Evolutionary conservation across 2,797 vertebrate genomes (phyloP), one percentile per base, ranked within the genome.

Genomic region (Cryptoblepharus egeriae): DNA sequence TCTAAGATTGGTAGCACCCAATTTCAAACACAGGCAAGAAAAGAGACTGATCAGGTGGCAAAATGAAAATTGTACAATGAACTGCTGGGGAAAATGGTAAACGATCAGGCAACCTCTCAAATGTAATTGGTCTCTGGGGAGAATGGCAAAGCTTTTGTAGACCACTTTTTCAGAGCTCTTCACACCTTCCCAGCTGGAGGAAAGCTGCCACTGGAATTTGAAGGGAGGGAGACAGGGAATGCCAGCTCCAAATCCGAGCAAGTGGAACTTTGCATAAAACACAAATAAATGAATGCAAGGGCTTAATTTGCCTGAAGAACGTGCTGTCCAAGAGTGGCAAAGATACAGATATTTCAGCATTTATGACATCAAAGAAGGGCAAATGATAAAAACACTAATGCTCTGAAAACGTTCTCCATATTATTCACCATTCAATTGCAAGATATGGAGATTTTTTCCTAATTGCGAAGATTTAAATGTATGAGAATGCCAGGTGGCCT

Each of bases 71-170:
- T 88, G 89, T 55, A 96, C 94, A 95, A 95, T 94, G 90, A 91
- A 77, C 0, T 84, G 75, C 0, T 89, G 80, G 84, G 87, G 86
- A 81, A 88, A 91, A 87, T 90, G 77, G 90, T 91, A 89, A 91
- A 77, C n/a, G 74, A 94, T 94, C 93, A 93, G 93, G 94, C 92
- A 88, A 22, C 91, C 95, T 93, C 94, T 94, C 92, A 92, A 92
- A 91, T 93, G 94, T 96, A 96, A 96, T 96, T 96, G 93, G 94
- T 93, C 95, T 93, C 95, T 1, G 1, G 94, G 92, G 94, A 95
- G 72, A 80, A 77, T 87, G 82, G 0, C 92, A 89, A 93, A 94
- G 94, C 92, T 94, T 93, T 91, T 89, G 72, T 90, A 92, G 90
- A 93, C 90, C 90, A 90, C 89, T 92, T 91, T 89, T 93, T 88